Evolutionary conservation across 2,888 invertebrate species (phyloP).

Genomic region (Cetonia aurata): DNA sequence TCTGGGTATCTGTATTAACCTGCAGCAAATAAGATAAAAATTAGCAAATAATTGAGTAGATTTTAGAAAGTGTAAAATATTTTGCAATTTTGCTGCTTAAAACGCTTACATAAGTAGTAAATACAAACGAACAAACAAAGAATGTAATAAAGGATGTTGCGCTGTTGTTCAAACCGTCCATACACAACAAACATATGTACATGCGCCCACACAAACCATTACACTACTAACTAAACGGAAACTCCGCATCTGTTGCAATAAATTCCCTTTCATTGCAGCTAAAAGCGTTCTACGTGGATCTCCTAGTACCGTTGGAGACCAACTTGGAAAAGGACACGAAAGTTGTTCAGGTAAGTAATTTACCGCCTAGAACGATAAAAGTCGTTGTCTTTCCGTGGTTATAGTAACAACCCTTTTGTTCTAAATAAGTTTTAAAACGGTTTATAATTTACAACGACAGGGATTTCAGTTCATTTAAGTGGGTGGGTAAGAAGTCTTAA

Average conservation of each 20-base stretch:
- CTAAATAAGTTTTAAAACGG: slow-evolving; percentile 6
- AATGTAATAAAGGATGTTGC: too few species aligned
- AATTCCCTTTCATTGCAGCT: slow-evolving; percentile 72
- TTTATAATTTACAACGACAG: background rate
- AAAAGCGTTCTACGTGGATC: slow-evolving; percentile 94
- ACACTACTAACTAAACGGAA: slow-evolving; percentile 8
- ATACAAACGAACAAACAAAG: too few species aligned
- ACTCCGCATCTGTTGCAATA: slow-evolving; percentile 23
- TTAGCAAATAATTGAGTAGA: too few species aligned
- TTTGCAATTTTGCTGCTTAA: too few species aligned
- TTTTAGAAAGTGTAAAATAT: too few species aligned
- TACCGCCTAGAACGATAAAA: slow-evolving; percentile 13
- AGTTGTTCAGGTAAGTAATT: slow-evolving; percentile 83
- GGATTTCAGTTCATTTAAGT: background rate
- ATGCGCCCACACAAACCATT: background rate
- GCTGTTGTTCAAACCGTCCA: background rate
- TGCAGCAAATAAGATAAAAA: too few species aligned
- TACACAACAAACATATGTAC: background rate
- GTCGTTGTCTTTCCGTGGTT: background rate
- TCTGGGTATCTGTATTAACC: too few species aligned
- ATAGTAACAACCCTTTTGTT: slow-evolving; percentile 8
- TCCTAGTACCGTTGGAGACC: slow-evolving; percentile 92
- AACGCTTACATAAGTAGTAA: too few species aligned
- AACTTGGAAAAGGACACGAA: slow-evolving; percentile 95
- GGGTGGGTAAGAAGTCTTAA: slow-evolving; percentile 6